These are phyloP conservation scores for Ecdyonurus torrentis DNA, from an alignment of 2,888 invertebrate genomes.

Conservation along the genomic window DNA sequence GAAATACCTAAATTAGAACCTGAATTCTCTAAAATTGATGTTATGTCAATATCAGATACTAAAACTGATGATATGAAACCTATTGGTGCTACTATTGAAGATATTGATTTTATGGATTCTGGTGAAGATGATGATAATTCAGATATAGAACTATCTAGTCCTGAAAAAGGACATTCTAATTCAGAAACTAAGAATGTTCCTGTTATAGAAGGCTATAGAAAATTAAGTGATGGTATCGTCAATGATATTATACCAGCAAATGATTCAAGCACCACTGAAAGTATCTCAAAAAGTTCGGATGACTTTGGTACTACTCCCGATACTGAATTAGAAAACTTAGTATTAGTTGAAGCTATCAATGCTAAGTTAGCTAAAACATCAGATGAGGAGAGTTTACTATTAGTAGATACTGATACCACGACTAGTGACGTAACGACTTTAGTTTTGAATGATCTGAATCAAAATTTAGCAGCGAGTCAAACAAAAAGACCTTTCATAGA, in stretches of 20 bases:
- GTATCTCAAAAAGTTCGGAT: not conserved
- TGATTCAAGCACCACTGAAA: not conserved
- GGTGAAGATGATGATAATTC: slow-evolving; percentile 60
- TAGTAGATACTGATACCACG: slow-evolving; percentile 35
- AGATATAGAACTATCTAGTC: slow-evolving; percentile 24
- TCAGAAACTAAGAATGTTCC: not conserved
- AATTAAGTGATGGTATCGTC: not conserved
- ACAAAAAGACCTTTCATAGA: slow-evolving; percentile 13
- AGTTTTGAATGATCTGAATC: slow-evolving; percentile 1
- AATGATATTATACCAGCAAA: not conserved
- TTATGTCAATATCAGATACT: not conserved
- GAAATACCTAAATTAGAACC: not conserved
- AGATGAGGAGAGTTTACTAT: slow-evolving; percentile 41
- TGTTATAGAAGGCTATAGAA: not conserved
- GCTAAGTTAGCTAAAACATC: slow-evolving; percentile 1
- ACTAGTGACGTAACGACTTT: slow-evolving; percentile 17
- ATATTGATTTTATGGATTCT: slow-evolving; percentile 75
- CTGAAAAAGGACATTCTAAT: not conserved
- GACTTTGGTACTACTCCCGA: not conserved
- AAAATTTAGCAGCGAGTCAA: slow-evolving; percentile 10
- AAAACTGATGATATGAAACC: not conserved
- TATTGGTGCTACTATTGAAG: slow-evolving; percentile 32
- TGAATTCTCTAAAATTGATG: not conserved
- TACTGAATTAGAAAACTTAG: not conserved
- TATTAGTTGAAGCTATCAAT: not conserved